Evolutionary conservation across 2,888 invertebrate genomes (phyloP).

Genomic region (Rotaria macrura): DNA sequence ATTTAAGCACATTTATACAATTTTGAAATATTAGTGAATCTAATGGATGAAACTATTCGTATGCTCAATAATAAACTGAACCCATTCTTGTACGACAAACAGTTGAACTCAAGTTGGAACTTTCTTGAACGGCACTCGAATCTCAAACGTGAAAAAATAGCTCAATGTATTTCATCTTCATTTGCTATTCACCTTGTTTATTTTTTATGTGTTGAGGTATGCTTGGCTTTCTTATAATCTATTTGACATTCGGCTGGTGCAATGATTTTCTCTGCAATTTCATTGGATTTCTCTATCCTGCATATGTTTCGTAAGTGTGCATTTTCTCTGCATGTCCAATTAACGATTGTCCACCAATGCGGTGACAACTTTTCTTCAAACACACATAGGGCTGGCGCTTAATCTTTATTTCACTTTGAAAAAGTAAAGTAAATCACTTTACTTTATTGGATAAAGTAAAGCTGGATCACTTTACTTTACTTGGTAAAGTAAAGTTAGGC

Average conservation of each 20-base stretch:
- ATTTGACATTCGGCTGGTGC: conserved; percentile 28
- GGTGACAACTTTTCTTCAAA: too few species aligned
- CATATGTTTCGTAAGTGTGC: conserved; percentile 32
- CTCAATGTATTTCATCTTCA: background rate
- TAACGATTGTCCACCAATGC: too few species aligned
- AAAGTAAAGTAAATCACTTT: background rate
- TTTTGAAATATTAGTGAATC: background rate
- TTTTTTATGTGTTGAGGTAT: conserved; percentile 18
- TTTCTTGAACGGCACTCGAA: background rate
- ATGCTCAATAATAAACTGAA: background rate
- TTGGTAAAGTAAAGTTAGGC: too few species aligned
- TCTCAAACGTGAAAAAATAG: background rate
- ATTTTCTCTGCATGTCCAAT: background rate
- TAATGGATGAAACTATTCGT: too few species aligned
- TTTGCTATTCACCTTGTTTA: background rate
- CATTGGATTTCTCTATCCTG: conserved; percentile 32
- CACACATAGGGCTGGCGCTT: too few species aligned
- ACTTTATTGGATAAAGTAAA: too few species aligned
- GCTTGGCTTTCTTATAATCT: conserved; percentile 24
- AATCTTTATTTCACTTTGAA: background rate
- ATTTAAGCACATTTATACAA: too few species aligned
- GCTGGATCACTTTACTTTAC: too few species aligned
- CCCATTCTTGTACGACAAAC: background rate
- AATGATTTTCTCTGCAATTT: conserved; percentile 31
- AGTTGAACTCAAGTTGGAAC: background rate